A percentile compares a stretch with the other conserved stretches of the same genome.
Evolutionary conservation across 2,113 vertebrate species (phyloP).

Genomic region (Cisticola juncidis): DNA sequence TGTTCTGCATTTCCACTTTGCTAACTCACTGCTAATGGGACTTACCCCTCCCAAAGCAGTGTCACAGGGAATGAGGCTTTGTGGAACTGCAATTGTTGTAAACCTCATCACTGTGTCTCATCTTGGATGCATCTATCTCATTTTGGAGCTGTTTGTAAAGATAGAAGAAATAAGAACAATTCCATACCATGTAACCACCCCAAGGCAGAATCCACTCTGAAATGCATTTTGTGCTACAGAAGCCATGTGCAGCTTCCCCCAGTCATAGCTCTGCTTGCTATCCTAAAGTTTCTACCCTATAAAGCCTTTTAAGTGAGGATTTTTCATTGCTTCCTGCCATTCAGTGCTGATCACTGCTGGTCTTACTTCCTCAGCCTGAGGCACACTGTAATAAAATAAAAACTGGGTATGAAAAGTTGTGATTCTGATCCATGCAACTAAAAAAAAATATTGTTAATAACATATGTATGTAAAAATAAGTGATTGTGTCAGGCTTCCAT

Average conservation of each 20-base stretch:
- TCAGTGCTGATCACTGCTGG: background rate
- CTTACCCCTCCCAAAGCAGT: background rate
- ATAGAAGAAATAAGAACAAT: background rate
- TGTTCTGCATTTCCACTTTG: background rate
- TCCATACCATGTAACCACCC: background rate
- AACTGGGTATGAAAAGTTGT: background rate
- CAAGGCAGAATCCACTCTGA: background rate
- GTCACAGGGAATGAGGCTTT: background rate
- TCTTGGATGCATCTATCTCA: background rate
- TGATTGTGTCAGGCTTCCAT: background rate
- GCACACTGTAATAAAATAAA: background rate
- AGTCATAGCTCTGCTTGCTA: background rate
- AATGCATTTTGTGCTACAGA: background rate
- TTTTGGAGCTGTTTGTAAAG: background rate
- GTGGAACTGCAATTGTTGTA: background rate
- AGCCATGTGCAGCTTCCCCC: background rate
- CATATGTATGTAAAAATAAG: background rate
- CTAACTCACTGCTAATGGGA: background rate
- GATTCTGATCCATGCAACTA: background rate
- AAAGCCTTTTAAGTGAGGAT: background rate
- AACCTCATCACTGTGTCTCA: background rate
- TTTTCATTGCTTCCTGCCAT: background rate
- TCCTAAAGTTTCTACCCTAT: background rate
- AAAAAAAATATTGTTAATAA: background rate
- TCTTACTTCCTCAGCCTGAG: background rate